phyloP scores from a whole-genome alignment of 2,797 vertebrate genomes.

The Triplophysa bombifrons region DNA sequence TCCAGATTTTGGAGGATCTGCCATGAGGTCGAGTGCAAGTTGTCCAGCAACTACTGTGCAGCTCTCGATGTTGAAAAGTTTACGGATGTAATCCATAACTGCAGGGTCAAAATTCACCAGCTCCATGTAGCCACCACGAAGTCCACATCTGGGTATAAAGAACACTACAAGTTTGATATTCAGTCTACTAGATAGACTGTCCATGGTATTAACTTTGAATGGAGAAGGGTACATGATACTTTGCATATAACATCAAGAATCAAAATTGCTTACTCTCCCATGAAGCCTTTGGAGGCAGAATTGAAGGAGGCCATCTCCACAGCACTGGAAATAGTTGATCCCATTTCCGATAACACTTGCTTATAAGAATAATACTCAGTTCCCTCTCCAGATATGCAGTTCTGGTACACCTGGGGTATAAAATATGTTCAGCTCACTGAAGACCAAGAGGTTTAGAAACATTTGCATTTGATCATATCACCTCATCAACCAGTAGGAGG shows the following conservation, averaged over 20 bases:
- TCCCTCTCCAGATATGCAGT: conserved; percentile 73
- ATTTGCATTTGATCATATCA: conserved; percentile 49
- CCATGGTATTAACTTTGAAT: no score
- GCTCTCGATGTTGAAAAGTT: conserved; percentile 3
- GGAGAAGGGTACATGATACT: no score
- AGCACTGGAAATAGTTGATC: conserved; percentile 69
- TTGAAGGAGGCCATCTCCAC: conserved; percentile 89
- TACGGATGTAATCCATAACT: conserved; percentile 53
- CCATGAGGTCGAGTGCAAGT: conserved; percentile 73
- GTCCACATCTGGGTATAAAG: conserved; percentile 68
- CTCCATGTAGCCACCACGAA: conserved; percentile 76
- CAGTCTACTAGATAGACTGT: neutral
- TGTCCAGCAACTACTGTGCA: conserved; percentile 64
- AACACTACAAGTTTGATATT: neutral
- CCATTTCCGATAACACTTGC: conserved; percentile 86
- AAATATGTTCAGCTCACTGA: neutral
- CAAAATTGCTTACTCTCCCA: conserved; percentile 83
- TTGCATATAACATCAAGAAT: neutral
- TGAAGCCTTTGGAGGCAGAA: conserved; percentile 84
- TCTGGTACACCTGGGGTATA: conserved; percentile 76
- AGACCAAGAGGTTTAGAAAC: neutral
- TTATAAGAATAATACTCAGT: conserved; percentile 86
- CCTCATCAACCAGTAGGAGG: conserved; percentile 89
- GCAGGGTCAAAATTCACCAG: conserved; percentile 73
- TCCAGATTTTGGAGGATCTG: conserved; percentile 69